Percentiles rank a stretch among this genome's conserved stretches.
Evolutionary conservation across 2,888 invertebrate species (phyloP).

Genomic region (Andricus curvator): DNA sequence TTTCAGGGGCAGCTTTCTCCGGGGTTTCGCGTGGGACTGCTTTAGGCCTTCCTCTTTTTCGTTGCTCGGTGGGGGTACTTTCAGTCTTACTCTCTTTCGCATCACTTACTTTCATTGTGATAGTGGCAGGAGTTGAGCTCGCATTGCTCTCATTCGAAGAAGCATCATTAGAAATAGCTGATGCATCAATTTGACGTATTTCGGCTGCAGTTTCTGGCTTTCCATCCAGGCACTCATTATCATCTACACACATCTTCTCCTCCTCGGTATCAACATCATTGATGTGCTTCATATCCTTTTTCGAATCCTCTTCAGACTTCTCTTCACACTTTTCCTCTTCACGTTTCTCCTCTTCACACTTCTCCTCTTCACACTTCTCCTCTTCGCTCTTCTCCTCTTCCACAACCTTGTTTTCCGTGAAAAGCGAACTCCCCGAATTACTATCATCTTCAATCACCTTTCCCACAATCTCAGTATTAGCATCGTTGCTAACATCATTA

Average conservation of each 20-base stretch:
- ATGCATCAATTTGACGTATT: background rate
- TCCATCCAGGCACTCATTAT: conserved; percentile 20
- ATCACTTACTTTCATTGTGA: background rate
- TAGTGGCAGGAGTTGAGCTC: background rate
- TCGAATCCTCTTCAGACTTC: background rate
- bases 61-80: background rate
- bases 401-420: conserved; percentile 9
- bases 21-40: background rate
- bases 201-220: background rate
- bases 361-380: conserved; percentile 3
- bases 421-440: conserved; percentile 2
- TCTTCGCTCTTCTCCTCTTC: conserved; percentile 8
- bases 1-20: background rate
- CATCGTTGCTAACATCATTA: conserved; percentile 1
- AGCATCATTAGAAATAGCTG: background rate
- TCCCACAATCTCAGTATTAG: background rate
- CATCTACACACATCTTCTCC: conserved; percentile 27
- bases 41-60: background rate
- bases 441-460: conserved; percentile 16
- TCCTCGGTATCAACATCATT: conserved; percentile 36
- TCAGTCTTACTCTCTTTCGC: background rate
- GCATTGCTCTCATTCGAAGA: background rate
- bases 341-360: background rate
- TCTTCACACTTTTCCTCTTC: conserved; percentile 16
- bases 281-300: conserved; percentile 41